phyloP scores from a whole-genome alignment of 2,888 invertebrate genomes.

The Acronicta aceris region DNA sequence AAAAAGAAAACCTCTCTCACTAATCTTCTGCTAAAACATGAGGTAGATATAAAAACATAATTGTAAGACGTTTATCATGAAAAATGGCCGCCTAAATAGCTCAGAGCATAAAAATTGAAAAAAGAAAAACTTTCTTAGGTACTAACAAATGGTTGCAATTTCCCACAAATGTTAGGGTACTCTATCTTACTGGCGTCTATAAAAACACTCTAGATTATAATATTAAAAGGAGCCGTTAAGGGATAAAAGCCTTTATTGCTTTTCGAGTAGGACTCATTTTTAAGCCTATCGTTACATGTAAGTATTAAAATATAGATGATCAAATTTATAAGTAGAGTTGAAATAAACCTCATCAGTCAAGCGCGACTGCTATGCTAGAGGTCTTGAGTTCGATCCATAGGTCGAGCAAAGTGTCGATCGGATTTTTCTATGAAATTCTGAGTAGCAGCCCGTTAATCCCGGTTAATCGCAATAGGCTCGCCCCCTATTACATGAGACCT shows the following conservation, averaged over 20 bases:
- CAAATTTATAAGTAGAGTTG: constrained; percentile 9
- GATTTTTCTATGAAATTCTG: too few species aligned
- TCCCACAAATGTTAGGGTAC: constrained; percentile 65
- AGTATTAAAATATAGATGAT: constrained; percentile 7
- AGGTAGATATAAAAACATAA: constrained; percentile 29
- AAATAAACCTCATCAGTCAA: too few species aligned
- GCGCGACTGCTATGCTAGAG: too few species aligned
- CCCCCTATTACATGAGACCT: too few species aligned
- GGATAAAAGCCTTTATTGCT: constrained; percentile 47
- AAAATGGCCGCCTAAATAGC: constrained; percentile 30
- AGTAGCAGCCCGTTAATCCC: too few species aligned
- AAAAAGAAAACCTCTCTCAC: neutral
- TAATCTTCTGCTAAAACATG: constrained; percentile 14
- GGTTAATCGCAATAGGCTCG: too few species aligned
- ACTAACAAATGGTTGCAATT: constrained; percentile 67
- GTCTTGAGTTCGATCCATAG: too few species aligned
- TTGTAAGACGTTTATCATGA: constrained; percentile 29
- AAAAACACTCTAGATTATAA: constrained; percentile 71
- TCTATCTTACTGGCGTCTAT: constrained; percentile 67
- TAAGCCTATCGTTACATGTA: constrained; percentile 10
- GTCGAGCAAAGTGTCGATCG: too few species aligned
- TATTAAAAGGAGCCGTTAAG: constrained; percentile 56
- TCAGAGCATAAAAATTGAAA: constrained; percentile 46
- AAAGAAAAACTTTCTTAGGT: constrained; percentile 59
- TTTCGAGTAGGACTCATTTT: constrained; percentile 28